phyloP scores from a whole-genome alignment of 2,113 vertebrate species.

The Sinocyclocheilus anshuiensis region DNA sequence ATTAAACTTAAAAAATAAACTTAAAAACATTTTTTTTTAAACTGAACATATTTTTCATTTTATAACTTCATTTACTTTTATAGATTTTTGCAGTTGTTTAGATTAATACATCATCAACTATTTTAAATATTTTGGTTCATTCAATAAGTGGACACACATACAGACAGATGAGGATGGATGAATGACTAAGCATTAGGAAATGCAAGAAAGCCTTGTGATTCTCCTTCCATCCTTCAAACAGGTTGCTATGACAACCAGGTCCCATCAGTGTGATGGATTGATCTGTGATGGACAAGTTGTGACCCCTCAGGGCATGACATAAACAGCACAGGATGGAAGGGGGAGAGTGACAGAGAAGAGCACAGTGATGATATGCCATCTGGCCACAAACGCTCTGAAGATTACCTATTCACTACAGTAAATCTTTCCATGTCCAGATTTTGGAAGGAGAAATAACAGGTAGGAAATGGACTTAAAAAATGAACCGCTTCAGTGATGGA shows the following conservation, averaged over 20 bases:
- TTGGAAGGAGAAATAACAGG: not conserved
- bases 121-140: not conserved
- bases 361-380: conserved; percentile 12
- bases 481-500: not conserved
- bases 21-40: too few relatives aligned
- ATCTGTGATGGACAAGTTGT: conserved; percentile 47
- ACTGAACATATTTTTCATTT: too few relatives aligned
- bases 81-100: not conserved
- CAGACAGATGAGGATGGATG: not conserved
- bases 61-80: too few relatives aligned
- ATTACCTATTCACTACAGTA: conserved; percentile 23
- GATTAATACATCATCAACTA: not conserved
- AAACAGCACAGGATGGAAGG: conserved; percentile 41
- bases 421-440: not conserved
- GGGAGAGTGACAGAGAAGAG: conserved; percentile 19
- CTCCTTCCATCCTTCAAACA: conserved; percentile 10
- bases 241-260: conserved; percentile 49
- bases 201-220: conserved; percentile 7
- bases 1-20: too few relatives aligned
- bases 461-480: conserved; percentile 3
- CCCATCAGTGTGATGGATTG: conserved; percentile 45
- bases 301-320: conserved; percentile 43
- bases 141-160: not conserved
- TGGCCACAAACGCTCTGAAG: not conserved
- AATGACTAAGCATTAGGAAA: conserved; percentile 1